A percentile compares a stretch with the other conserved stretches of the same genome.
Conservation (phyloP, 1,140 invertebrate species). For the Mya arenaria region DNA sequence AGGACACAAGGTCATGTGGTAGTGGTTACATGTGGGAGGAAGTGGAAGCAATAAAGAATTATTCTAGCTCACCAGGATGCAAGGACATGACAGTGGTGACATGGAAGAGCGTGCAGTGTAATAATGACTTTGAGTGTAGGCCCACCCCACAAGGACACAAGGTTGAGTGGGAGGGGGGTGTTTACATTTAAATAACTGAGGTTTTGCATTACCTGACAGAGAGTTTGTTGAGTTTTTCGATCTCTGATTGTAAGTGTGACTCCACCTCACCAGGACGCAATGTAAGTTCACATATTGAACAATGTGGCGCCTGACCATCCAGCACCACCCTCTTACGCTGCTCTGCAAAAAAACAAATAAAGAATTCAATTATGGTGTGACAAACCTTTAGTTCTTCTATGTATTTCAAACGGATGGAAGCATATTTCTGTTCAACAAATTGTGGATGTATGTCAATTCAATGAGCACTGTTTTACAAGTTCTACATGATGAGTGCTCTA, state of each 20-base stretch:
- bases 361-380: neutral
- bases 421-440: too few relatives aligned
- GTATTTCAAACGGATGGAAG: too few relatives aligned
- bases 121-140: neutral
- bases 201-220: conserved; percentile 66
- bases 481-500: too few relatives aligned
- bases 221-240: conserved; percentile 86
- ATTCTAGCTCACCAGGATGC: too few relatives aligned
- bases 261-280: conserved; percentile 88
- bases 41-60: too few relatives aligned
- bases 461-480: too few relatives aligned
- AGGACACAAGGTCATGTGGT: too few relatives aligned
- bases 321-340: conserved; percentile 80
- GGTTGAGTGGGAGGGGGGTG: too few relatives aligned
- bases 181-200: too few relatives aligned
- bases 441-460: too few relatives aligned
- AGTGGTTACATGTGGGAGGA: too few relatives aligned
- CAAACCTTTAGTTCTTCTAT: too few relatives aligned
- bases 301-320: conserved; percentile 86
- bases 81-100: neutral
- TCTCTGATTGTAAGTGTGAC: conserved; percentile 88
- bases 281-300: conserved; percentile 90
- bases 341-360: conserved; percentile 64
- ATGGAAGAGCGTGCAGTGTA: neutral
- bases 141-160: neutral